Evolutionary conservation across 1,140 invertebrate species (phyloP).

Genomic region (Leucophenga varia): DNA sequence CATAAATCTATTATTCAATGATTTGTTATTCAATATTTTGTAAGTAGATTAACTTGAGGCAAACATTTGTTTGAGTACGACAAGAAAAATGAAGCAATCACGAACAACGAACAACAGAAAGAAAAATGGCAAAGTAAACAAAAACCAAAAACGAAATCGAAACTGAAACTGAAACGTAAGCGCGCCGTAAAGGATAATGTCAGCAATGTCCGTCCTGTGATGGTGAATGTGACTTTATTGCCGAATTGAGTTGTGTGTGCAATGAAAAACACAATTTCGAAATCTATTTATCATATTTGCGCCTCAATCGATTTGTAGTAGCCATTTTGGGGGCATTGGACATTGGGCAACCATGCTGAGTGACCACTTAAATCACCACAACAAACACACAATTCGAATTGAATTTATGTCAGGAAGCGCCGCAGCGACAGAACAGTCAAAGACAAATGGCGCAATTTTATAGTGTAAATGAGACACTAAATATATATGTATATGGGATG

Average conservation of each 20-base stretch:
- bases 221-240: slow-evolving; percentile 19
- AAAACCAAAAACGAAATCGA: too few species aligned
- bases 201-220: slow-evolving; percentile 21
- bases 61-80: slow-evolving; percentile 37
- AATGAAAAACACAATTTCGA: slow-evolving; percentile 42
- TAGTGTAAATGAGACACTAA: too few species aligned
- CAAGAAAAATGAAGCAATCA: too few species aligned
- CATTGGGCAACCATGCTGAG: slow-evolving; percentile 18
- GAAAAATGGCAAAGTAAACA: neutral
- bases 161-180: too few species aligned
- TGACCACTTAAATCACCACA: slow-evolving; percentile 53
- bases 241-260: slow-evolving; percentile 35
- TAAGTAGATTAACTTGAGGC: slow-evolving; percentile 52
- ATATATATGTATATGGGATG: too few species aligned
- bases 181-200: slow-evolving; percentile 37
- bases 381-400: slow-evolving; percentile 48
- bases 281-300: slow-evolving; percentile 54
- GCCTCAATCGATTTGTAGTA: too few species aligned
- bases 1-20: slow-evolving; percentile 55
- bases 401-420: slow-evolving; percentile 42
- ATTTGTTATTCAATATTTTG: slow-evolving; percentile 56
- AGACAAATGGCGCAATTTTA: too few species aligned
- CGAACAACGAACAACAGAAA: too few species aligned
- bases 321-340: slow-evolving; percentile 3
- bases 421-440: too few species aligned